Base-by-base conservation (phyloP, 37 sponge, comb jelly and placozoan species). In the Geodia barretti region DNA sequence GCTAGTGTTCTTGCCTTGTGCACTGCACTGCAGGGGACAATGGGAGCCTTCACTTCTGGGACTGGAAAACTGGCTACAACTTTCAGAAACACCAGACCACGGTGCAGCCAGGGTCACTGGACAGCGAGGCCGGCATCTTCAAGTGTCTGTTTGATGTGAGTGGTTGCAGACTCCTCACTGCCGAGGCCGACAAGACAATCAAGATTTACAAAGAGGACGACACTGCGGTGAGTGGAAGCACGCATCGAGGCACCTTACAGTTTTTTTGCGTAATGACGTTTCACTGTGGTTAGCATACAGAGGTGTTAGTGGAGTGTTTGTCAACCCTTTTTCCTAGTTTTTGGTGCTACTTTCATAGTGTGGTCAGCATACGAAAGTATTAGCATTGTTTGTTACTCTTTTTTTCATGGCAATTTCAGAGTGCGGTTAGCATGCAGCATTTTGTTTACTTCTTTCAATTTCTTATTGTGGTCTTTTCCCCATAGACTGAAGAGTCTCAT, bases 191-290 rank as follows among this genome's bases (percentile, higher is more conserved):
- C 72, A 98, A 98, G 60, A 96, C 99, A 21, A 96, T 98, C 69
- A 98, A 98, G 63, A 87, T 98, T 19, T 98, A 96, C 83, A 96
- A 94, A 64, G 96, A 98, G 76, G 99, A 98, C 61, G 99, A 98
- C 14, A 93, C 91, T 54, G 97, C 99, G 25, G 92, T 97, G 65
- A 90, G 95, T 73, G 39, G 11, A 47, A 14, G 7, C 7, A 47
- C 54, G 14, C 54, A 47, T 47, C 54, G n/a, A n/a, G n/a, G n/a
- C 11, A 33, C 19, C 23, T 41, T 0, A 19, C 2, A 32, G 71
- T 25, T 43, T 7, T 1, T 54, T 31, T 24, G 26, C 17, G 11
- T 68, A 1, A 26, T 26, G 26, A 24, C n/a, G n/a, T n/a, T n/a
- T n/a, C n/a, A n/a, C n/a, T n/a, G n/a, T n/a, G n/a, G n/a, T n/a